Evolutionary conservation across 2,113 vertebrate species (phyloP).

Genomic region (Sprattus sprattus): DNA sequence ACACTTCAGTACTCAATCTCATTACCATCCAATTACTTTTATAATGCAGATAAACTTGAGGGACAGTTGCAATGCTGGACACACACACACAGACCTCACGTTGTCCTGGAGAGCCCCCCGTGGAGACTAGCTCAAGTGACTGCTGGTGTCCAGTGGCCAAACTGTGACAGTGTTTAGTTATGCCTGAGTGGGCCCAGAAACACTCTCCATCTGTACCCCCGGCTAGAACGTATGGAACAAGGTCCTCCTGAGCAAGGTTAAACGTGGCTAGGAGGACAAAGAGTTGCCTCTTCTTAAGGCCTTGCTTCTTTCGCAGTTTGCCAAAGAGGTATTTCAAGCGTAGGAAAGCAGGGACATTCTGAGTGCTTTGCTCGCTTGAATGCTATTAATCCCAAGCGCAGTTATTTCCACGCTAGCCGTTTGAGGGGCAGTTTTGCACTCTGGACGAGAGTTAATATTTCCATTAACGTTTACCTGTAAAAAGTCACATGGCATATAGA

Average conservation of each 20-base stretch:
- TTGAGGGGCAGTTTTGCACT: background rate
- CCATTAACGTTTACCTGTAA: background rate
- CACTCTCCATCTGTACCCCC: conserved; percentile 70
- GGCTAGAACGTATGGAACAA: conserved; percentile 66
- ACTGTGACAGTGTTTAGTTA: conserved; percentile 72
- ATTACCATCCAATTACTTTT: background rate
- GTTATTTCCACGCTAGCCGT: background rate
- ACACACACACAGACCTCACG: background rate
- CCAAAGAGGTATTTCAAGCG: conserved; percentile 50
- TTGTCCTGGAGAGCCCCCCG: background rate
- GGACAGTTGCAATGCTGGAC: background rate
- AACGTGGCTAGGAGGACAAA: conserved; percentile 60
- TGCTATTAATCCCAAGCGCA: background rate
- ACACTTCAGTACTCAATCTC: background rate
- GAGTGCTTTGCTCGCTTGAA: background rate
- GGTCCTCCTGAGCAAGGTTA: conserved; percentile 68
- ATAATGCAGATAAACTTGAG: background rate
- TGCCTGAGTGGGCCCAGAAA: conserved; percentile 72
- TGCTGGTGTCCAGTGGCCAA: conserved; percentile 5
- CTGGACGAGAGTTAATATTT: background rate
- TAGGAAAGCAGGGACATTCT: background rate
- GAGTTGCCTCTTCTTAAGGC: conserved; percentile 33
- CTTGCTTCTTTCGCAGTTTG: background rate
- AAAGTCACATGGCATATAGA: background rate
- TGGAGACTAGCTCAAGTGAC: background rate